These are phyloP conservation scores for Dunckerocampus dactyliophorus DNA, from an alignment of 2,113 vertebrate species.

Conservation along the genomic window DNA sequence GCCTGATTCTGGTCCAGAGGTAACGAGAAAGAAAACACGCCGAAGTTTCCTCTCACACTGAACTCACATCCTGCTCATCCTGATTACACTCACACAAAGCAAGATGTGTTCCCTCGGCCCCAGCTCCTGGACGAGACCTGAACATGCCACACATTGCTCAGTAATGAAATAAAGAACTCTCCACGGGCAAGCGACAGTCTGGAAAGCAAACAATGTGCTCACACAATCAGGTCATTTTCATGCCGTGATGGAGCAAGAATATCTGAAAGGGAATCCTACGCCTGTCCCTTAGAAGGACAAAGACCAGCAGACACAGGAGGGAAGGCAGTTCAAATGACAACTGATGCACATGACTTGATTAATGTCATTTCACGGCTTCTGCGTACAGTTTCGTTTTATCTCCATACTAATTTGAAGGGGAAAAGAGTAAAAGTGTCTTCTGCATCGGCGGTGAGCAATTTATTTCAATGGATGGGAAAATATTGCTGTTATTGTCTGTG, in stretches of 20 bases:
- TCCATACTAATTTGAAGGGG: conserved; percentile 11
- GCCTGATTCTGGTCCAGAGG: conserved; percentile 19
- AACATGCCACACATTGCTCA: conserved; percentile 37
- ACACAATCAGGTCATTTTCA: conserved; percentile 58
- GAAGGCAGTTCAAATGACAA: conserved; percentile 33
- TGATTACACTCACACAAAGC: conserved; percentile 62
- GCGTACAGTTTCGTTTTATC: conserved; percentile 19
- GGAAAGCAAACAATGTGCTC: conserved; percentile 39
- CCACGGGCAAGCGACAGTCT: conserved; percentile 21
- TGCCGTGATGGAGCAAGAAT: conserved; percentile 27
- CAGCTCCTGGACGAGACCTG: conserved; percentile 38
- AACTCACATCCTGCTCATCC: conserved; percentile 45
- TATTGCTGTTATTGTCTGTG: conserved; percentile 39
- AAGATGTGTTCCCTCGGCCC: conserved; percentile 35
- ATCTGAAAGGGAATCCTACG: conserved; percentile 28
- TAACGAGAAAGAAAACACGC: conserved; percentile 40
- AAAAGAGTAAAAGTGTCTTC: conserved; percentile 25
- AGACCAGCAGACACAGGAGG: conserved; percentile 12
- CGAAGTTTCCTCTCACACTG: conserved; percentile 37
- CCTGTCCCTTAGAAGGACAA: conserved; percentile 39
- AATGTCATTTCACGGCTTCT: conserved; percentile 21
- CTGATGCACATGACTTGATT: conserved; percentile 56
- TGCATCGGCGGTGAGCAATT: conserved; percentile 24
- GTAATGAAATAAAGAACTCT: conserved; percentile 39
- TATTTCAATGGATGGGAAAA: conserved; percentile 51